Conservation (phyloP, 1,140 invertebrate genomes). For the Sarcophaga peregrina region DNA sequence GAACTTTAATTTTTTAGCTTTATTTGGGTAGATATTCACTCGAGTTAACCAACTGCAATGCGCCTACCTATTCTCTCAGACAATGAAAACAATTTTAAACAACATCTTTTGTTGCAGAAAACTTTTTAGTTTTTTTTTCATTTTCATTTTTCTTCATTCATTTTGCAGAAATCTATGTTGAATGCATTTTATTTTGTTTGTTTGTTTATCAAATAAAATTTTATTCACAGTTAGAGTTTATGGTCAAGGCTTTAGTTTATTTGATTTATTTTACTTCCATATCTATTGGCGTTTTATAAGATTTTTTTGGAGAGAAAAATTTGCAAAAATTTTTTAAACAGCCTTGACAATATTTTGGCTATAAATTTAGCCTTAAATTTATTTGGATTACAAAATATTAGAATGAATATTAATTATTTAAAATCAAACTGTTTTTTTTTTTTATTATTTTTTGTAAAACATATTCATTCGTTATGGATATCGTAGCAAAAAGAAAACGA, state of each 20-base stretch:
- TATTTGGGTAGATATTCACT: too few species aligned
- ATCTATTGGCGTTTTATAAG: not conserved
- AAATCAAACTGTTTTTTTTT: too few species aligned
- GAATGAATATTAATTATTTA: too few species aligned
- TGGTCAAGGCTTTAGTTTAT: conserved; percentile 28
- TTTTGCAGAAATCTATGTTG: not conserved
- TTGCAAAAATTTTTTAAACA: not conserved
- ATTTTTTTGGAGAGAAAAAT: not conserved
- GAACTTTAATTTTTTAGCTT: not conserved
- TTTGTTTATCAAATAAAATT: conserved; percentile 1
- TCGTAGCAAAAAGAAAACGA: too few species aligned
- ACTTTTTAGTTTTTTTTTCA: not conserved
- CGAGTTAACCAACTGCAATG: too few species aligned
- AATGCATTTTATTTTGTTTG: not conserved
- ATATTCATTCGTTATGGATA: too few species aligned
- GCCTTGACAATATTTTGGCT: not conserved
- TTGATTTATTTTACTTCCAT: not conserved
- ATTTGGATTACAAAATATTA: too few species aligned
- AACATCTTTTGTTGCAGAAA: too few species aligned
- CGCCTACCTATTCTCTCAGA: too few species aligned
- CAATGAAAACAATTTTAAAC: too few species aligned
- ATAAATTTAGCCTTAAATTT: too few species aligned
- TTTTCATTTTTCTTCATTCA: not conserved
- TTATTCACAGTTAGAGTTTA: conserved; percentile 23
- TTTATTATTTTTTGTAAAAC: too few species aligned